Percentiles rank a stretch among this genome's conserved stretches.
Conservation (phyloP, 2,888 invertebrate species). For the Camptogramma bilineatum region DNA sequence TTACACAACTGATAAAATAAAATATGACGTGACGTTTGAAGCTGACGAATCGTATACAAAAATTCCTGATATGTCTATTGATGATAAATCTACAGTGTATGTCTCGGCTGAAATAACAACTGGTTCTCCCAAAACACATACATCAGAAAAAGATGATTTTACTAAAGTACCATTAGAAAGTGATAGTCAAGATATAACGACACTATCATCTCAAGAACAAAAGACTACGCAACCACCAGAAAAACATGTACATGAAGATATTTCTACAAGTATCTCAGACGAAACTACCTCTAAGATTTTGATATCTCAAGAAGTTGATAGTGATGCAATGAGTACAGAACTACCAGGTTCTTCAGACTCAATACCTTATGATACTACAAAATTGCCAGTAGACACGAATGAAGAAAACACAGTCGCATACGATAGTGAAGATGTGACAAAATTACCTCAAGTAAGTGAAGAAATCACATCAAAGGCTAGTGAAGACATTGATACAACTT, state of each 20-base stretch:
- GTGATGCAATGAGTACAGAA: conserved; percentile 3
- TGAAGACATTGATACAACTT: conserved; percentile 7
- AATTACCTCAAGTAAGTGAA: conserved; percentile 20
- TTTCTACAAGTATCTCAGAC: conserved; percentile 19
- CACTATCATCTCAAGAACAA: conserved; percentile 11
- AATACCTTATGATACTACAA: conserved; percentile 11
- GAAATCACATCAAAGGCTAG: conserved; percentile 11
- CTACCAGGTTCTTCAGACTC: conserved; percentile 1
- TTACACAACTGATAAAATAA: conserved; percentile 15
- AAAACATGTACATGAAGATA: conserved; percentile 10
- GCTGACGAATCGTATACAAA: conserved; percentile 14
- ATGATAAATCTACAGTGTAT: conserved; percentile 11
- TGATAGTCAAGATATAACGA: conserved; percentile 23
- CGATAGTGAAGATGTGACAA: conserved; percentile 15
- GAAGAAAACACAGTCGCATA: conserved; percentile 7
- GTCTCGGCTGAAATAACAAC: conserved; percentile 11
- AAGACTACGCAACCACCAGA: conserved; percentile 24
- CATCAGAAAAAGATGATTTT: conserved; percentile 9
- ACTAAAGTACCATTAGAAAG: conserved; percentile 19
- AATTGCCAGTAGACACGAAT: neutral
- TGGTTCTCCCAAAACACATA: conserved; percentile 5
- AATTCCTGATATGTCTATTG: conserved; percentile 7
- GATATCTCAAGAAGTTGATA: conserved; percentile 6
- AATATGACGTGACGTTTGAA: conserved; percentile 19
- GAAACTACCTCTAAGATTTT: conserved; percentile 21